These are phyloP conservation scores for Antennarius striatus DNA, from an alignment of 2,113 vertebrate genomes.

Conservation along the genomic window DNA sequence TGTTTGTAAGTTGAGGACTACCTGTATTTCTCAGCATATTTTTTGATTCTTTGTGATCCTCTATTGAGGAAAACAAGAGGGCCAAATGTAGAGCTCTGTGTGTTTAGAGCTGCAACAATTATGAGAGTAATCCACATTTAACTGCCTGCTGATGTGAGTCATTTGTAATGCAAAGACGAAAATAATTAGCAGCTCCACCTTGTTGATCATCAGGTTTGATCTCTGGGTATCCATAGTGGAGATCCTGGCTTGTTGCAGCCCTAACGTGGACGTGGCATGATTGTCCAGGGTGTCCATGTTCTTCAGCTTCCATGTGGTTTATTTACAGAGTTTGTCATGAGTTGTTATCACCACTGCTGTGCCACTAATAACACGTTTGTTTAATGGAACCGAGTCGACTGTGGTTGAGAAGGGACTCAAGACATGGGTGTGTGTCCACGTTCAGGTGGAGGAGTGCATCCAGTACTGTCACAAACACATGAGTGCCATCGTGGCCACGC, in stretches of 20 bases:
- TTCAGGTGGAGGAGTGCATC: conserved; percentile 94
- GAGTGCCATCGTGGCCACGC: conserved; percentile 92
- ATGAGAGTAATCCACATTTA: too few species aligned
- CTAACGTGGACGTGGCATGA: conserved; percentile 46
- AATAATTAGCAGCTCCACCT: too few species aligned
- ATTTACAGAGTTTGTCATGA: background rate
- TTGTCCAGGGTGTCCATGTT: conserved; percentile 2
- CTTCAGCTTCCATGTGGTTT: background rate
- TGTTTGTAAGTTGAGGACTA: too few species aligned
- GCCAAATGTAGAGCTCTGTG: conserved; percentile 28
- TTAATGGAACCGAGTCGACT: background rate
- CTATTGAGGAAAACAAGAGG: conserved; percentile 38
- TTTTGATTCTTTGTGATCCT: background rate
- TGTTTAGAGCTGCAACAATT: too few species aligned
- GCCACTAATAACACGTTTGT: background rate
- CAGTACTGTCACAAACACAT: conserved; percentile 95
- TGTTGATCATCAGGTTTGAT: too few species aligned
- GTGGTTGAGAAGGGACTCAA: background rate
- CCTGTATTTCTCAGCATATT: background rate
- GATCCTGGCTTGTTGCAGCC: background rate
- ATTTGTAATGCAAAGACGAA: too few species aligned
- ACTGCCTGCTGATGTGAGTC: too few species aligned
- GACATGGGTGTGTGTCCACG: background rate
- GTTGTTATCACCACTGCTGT: background rate
- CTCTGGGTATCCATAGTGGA: too few species aligned